Evolutionary conservation across 2,797 vertebrate genomes (phyloP).

Genomic region (Numenius phaeopus): DNA sequence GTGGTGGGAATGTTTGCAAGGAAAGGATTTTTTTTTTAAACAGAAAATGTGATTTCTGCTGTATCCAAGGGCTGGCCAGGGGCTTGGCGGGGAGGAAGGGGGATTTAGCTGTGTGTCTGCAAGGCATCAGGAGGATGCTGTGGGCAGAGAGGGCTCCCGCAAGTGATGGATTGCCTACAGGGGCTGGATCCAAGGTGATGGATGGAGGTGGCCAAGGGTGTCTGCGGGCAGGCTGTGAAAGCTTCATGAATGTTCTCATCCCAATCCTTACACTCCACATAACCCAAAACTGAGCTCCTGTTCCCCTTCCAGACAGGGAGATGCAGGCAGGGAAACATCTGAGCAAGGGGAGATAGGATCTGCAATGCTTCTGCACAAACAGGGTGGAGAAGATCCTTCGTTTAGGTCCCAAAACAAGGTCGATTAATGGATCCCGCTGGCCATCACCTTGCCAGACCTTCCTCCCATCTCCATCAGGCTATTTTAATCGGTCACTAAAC

Average conservation of each 20-base stretch:
- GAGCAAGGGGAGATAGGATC: neutral
- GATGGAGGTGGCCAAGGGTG: neutral
- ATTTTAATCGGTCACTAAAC: neutral
- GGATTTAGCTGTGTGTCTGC: conserved; percentile 14
- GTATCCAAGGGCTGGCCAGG: neutral
- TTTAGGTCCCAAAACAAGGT: neutral
- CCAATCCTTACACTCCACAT: neutral
- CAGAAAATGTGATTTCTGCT: neutral
- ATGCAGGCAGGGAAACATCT: neutral
- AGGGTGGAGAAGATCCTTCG: neutral
- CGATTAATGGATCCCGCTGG: neutral
- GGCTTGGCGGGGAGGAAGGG: neutral
- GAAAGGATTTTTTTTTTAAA: neutral
- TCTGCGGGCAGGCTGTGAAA: neutral
- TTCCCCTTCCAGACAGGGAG: neutral
- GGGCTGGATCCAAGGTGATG: neutral
- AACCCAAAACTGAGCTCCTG: neutral
- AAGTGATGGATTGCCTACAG: neutral
- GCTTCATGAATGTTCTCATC: neutral
- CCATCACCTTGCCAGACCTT: neutral
- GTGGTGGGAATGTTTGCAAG: neutral
- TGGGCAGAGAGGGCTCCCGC: neutral
- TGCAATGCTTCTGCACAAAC: neutral
- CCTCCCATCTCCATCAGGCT: neutral
- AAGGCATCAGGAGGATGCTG: neutral